Evolutionary conservation across 2,797 vertebrate species (phyloP), one percentile per base, ranked within the genome.

Genomic region (Spinibarbus caldwelli): DNA sequence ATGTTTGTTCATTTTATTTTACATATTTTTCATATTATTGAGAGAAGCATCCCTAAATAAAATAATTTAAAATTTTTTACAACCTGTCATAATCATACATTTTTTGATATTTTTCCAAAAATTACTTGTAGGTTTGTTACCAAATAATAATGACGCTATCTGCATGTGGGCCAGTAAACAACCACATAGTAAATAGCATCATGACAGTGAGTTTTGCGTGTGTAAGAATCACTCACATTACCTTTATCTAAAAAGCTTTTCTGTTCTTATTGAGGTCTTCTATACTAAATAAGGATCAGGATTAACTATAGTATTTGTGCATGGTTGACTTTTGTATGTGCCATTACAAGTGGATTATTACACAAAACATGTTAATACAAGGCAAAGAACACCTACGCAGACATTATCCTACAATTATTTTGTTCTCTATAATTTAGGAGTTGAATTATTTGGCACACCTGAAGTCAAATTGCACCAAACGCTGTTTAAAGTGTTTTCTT

Each of bases 401-500:
- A 45, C 45, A 84, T 84, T 78, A 84, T 78, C 73, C 41, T 14
- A 8, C 64, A 70, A 59, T 43, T 43, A 31, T 26, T 45, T 26
- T 2, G 21, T 70, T 67, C 75, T 84, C 75, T 78, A 59, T 78
- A 78, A 84, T 78, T 78, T 70, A 59, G 43, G 26, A 12, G 49
- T 29, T 45, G 14, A 70, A 34, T 19, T 34, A 70, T 68, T 84
- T 70, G 83, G 62, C 83, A 59, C 83, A 71, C 75, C 83, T 84
- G 19, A 43, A 70, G 29, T 78, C 59, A 62, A 78, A 83, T 67
- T 49, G 23, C 72, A 36, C 72, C 23, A 64, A 73, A 41, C 26
- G 4, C 64, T 11, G 47, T 47, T 70, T 84, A 76, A 66, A 75
- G 82, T 78, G 73, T 68, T 84, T 84, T 66, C 26, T 57, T 78